Base-by-base conservation (phyloP, 2,797 vertebrate species). In the Characodon lateralis region DNA sequence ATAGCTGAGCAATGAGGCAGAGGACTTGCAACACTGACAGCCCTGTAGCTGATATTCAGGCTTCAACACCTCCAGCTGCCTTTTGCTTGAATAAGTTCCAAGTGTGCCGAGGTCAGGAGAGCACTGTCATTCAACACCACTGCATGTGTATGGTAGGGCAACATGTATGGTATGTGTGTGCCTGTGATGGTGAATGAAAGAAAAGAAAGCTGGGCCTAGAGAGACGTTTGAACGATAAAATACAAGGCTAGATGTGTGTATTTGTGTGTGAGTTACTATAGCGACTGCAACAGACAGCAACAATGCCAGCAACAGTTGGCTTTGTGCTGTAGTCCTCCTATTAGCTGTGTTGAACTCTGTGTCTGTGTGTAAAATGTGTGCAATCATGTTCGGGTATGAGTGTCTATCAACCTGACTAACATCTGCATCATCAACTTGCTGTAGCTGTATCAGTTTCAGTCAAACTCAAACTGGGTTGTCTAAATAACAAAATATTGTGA, bases 61-160 rank as follows among this genome's bases (percentile, higher is more conserved):
- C 86, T 79, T 92, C 88, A 90, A 88, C 89, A 88, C 89, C 88
- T 85, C 82, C 85, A 63, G 82, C 85, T 79, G 84, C 80, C 77
- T 81, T 84, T 68, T 48, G 70, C 83, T 82, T 89, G 90, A 84
- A 88, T 3, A 7, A 74, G 77, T 85, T 88, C 89, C 90, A 93
- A 91, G 80, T 82, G 80, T 79, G 83, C 81, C 90, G 90, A 93
- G 91, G 91, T 94, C 93, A 90, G 71, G 48, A 72, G 83, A 80
- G 83, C 82, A 14, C 71, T 74, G 89, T 89, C 91, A 89, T 84
- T 88, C 88, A 92, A 74, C 82, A 73, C 79, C 56, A 24, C 51
- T 51, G 66, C 53, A 3, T 63, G 16, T 71, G 80, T 76, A 71
- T 76, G 73, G 65, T 41, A 53, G 73, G 51, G 51, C 50, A 71